phyloP scores from a whole-genome alignment of 2,797 vertebrate species.

The Paramormyrops hopkinsi region DNA sequence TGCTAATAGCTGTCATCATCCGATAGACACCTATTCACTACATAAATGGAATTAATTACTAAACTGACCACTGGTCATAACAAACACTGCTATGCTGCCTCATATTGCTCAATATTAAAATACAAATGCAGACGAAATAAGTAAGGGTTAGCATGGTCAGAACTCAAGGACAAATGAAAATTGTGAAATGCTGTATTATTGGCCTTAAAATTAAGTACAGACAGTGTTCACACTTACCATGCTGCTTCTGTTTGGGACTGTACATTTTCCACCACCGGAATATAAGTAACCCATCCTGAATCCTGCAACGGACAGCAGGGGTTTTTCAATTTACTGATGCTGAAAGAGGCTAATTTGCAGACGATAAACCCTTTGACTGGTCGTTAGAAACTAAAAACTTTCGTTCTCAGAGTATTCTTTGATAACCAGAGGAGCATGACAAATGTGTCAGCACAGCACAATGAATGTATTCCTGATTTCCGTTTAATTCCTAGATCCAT shows the following conservation, averaged over 20 bases:
- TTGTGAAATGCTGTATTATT: background rate
- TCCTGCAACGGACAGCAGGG: constrained; percentile 59
- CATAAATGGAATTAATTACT: background rate
- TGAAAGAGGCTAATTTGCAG: background rate
- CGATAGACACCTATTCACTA: background rate
- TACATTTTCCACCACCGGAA: constrained; percentile 99
- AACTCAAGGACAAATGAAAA: background rate
- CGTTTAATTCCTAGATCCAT: background rate
- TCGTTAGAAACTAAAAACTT: background rate
- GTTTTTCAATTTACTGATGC: background rate
- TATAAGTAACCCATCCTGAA: constrained; percentile 97
- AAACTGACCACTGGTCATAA: background rate
- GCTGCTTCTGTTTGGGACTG: constrained; percentile 96
- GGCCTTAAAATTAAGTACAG: background rate
- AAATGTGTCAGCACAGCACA: background rate
- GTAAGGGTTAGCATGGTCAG: background rate
- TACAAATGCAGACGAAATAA: background rate
- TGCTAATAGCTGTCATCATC: background rate
- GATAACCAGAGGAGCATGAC: background rate
- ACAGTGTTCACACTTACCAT: constrained; percentile 66
- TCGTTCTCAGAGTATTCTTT: background rate
- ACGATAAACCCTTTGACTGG: background rate
- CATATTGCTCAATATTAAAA: background rate
- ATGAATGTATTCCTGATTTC: background rate
- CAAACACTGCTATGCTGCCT: background rate